Conservation (phyloP, 2,888 invertebrate genomes). For the Apeira syringaria region DNA sequence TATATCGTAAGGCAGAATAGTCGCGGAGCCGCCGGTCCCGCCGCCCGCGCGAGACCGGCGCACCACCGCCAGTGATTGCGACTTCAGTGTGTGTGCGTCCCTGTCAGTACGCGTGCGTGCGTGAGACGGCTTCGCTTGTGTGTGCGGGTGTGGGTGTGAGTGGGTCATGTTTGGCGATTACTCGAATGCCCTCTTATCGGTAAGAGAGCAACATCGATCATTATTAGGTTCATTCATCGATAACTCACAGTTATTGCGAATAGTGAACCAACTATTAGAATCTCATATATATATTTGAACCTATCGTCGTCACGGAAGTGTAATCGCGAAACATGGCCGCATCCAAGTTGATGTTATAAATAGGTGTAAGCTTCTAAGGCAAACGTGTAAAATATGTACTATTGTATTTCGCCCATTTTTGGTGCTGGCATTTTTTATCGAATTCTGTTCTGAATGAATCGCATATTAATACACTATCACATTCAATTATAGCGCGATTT, state of each 20-base stretch:
- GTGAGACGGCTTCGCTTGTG: constrained; percentile 8
- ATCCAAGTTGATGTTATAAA: constrained; percentile 16
- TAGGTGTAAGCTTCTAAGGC: constrained; percentile 22
- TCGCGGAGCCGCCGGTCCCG: not conserved
- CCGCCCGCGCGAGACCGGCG: not conserved
- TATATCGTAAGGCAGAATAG: not conserved
- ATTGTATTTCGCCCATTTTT: constrained; percentile 34
- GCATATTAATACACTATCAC: no score
- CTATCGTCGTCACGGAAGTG: not conserved
- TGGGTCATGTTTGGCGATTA: constrained; percentile 1
- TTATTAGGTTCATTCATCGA: no score
- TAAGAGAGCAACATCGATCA: not conserved
- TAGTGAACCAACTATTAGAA: not conserved
- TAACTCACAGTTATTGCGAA: no score
- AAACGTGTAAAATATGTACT: constrained; percentile 25
- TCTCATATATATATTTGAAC: not conserved
- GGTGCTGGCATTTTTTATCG: constrained; percentile 41
- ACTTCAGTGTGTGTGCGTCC: constrained; percentile 9
- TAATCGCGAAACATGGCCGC: constrained; percentile 15
- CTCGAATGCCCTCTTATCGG: not conserved
- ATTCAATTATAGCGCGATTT: constrained; percentile 1
- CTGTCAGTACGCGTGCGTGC: no score
- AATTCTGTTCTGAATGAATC: constrained; percentile 46
- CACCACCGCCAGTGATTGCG: constrained; percentile 2
- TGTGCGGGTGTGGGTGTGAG: constrained; percentile 8